phyloP scores from a whole-genome alignment of 35 echinoderm and acorn worm species.

The Amphiura filiformis region DNA sequence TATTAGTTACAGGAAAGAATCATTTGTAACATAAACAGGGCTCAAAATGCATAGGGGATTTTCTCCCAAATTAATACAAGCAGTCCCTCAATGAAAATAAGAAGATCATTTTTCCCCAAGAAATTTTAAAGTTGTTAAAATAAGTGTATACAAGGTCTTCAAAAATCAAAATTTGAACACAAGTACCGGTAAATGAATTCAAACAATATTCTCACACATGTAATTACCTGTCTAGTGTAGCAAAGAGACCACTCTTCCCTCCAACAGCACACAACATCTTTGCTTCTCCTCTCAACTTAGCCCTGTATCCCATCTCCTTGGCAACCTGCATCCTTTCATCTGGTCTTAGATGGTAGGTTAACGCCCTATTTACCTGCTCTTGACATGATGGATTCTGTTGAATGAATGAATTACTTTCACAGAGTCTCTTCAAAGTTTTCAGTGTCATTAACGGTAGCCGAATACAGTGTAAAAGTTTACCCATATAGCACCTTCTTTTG shows the following conservation, averaged over 20 bases:
- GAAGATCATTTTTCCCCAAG: too few species aligned
- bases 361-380: slow-evolving; percentile 66
- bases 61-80: too few species aligned
- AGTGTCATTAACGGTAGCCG: slow-evolving; percentile 78
- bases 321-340: slow-evolving; percentile 66
- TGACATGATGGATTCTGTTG: slow-evolving; percentile 56
- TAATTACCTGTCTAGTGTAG: slow-evolving; percentile 89
- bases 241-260: slow-evolving; percentile 97
- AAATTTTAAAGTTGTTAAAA: too few species aligned
- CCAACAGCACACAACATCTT: slow-evolving; percentile 90
- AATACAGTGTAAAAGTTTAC: slow-evolving; percentile 65
- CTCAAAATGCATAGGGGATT: too few species aligned
- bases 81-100: too few species aligned
- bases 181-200: too few species aligned
- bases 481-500: slow-evolving; percentile 47
- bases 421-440: slow-evolving; percentile 55
- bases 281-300: slow-evolving; percentile 43
- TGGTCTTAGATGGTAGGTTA: slow-evolving; percentile 75
- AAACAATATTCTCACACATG: too few species aligned
- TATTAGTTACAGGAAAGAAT: too few species aligned
- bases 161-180: too few species aligned
- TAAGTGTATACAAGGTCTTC: too few species aligned
- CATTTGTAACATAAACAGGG: too few species aligned
- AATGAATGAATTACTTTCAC: slow-evolving; percentile 65
- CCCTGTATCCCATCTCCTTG: slow-evolving; percentile 25